phyloP scores from a whole-genome alignment of 2,888 invertebrate genomes.

The Crossocerus cetratus region DNA sequence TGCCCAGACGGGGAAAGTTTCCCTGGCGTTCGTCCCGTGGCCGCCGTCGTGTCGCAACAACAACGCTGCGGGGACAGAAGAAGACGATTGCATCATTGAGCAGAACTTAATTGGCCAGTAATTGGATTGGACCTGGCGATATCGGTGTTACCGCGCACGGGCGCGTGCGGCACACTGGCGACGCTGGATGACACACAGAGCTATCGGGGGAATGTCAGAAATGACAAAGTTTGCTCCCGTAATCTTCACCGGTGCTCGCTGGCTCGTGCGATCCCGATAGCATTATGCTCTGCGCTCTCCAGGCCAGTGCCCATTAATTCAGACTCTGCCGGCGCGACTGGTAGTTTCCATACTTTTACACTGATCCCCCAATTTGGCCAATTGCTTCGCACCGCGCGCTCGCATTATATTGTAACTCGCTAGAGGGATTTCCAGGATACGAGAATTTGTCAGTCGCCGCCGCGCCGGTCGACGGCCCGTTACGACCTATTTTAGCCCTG shows the following conservation, averaged over 20 bases:
- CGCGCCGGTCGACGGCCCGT: too few relatives aligned
- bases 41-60: slow-evolving; percentile 15
- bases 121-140: slow-evolving; percentile 34
- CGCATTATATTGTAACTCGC: slow-evolving; percentile 5
- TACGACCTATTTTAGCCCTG: slow-evolving; percentile 14
- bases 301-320: slow-evolving; percentile 42
- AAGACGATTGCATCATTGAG: slow-evolving; percentile 34
- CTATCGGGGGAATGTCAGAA: slow-evolving; percentile 30
- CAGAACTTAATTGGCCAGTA: slow-evolving; percentile 41
- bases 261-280: slow-evolving; percentile 51
- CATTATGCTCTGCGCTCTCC: slow-evolving; percentile 21
- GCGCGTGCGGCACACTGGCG: not conserved
- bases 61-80: slow-evolving; percentile 20
- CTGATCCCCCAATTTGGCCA: slow-evolving; percentile 39
- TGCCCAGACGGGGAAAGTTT: not conserved
- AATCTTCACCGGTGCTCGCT: slow-evolving; percentile 27
- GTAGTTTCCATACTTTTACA: slow-evolving; percentile 54
- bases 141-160: slow-evolving; percentile 9
- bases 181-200: slow-evolving; percentile 16
- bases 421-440: slow-evolving; percentile 10
- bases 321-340: slow-evolving; percentile 38
- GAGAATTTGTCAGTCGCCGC: slow-evolving; percentile 30
- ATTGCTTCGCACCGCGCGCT: slow-evolving; percentile 15
- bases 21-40: not conserved
- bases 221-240: slow-evolving; percentile 38